phyloP scores from a whole-genome alignment of 2,797 vertebrate species.

The Otolemur crassicaudatus region DNA sequence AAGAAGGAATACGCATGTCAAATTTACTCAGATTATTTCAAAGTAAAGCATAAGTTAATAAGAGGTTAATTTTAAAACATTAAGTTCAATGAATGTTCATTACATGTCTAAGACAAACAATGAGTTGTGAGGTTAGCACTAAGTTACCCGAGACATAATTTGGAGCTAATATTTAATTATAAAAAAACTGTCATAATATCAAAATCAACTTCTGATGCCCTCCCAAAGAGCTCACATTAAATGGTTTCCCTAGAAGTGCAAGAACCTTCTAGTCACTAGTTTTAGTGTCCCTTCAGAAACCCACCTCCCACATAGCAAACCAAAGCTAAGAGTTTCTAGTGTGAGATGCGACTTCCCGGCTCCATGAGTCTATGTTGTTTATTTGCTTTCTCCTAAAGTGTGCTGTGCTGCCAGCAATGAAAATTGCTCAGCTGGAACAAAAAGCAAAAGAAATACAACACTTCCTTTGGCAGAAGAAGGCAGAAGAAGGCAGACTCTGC shows the following conservation, averaged over 20 bases:
- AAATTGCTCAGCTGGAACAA: slow-evolving; percentile 25
- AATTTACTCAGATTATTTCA: slow-evolving; percentile 41
- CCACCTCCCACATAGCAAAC: not conserved
- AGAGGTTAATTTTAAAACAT: slow-evolving; percentile 41
- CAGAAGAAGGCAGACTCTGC: slow-evolving; percentile 22
- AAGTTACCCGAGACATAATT: slow-evolving; percentile 5
- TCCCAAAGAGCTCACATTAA: not conserved
- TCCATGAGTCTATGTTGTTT: slow-evolving; percentile 56
- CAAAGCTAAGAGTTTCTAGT: not conserved
- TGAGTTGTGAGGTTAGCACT: slow-evolving; percentile 6
- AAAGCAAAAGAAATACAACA: slow-evolving; percentile 50
- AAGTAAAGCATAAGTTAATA: slow-evolving; percentile 43
- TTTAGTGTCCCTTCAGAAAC: not conserved
- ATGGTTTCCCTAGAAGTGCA: not conserved
- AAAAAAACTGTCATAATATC: slow-evolving; percentile 3
- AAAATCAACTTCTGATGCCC: slow-evolving; percentile 28
- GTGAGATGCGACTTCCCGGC: slow-evolving; percentile 44
- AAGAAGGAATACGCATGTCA: slow-evolving; percentile 8
- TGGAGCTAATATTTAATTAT: slow-evolving; percentile 58
- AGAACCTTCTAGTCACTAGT: not conserved
- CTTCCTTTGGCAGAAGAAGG: slow-evolving; percentile 55
- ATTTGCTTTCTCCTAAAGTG: slow-evolving; percentile 61
- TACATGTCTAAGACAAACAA: not conserved
- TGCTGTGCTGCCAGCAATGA: slow-evolving; percentile 4
- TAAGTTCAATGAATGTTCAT: slow-evolving; percentile 39